These are phyloP conservation scores for Phaedon cochleariae DNA, from an alignment of 2,888 invertebrate species.

Conservation along the genomic window DNA sequence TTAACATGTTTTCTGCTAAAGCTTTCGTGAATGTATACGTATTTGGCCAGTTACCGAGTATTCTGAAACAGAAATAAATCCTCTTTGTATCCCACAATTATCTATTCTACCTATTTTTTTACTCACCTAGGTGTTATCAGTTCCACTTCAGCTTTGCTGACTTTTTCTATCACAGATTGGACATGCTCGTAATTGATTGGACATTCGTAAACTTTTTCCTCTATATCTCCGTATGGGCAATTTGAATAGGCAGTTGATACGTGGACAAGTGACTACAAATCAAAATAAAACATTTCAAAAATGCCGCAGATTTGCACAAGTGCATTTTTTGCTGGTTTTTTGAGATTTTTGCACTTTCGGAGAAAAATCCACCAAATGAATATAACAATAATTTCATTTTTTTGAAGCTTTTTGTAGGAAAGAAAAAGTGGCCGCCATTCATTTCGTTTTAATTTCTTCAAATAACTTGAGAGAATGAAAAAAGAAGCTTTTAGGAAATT, in stretches of 20 bases:
- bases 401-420: no score
- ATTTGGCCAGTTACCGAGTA: constrained; percentile 78
- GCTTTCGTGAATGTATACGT: constrained; percentile 90
- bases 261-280: constrained; percentile 73
- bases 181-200: constrained; percentile 64
- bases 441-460: no score
- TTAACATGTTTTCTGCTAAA: constrained; percentile 76
- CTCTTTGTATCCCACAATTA: no score
- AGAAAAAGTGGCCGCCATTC: no score
- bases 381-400: no score
- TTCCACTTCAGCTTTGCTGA: constrained; percentile 49
- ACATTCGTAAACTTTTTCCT: constrained; percentile 75
- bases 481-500: no score
- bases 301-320: no score
- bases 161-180: constrained; percentile 59
- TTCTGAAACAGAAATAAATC: constrained; percentile 60
- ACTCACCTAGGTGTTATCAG: constrained; percentile 63
- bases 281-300: background rate
- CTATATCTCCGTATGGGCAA: constrained; percentile 70
- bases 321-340: background rate
- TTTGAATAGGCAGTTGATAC: constrained; percentile 86
- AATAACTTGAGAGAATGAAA: no score
- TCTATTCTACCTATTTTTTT: background rate
- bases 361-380: no score
- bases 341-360: no score